Evolutionary conservation across 2,888 invertebrate genomes (phyloP).

Genomic region (Dorcus hopei): DNA sequence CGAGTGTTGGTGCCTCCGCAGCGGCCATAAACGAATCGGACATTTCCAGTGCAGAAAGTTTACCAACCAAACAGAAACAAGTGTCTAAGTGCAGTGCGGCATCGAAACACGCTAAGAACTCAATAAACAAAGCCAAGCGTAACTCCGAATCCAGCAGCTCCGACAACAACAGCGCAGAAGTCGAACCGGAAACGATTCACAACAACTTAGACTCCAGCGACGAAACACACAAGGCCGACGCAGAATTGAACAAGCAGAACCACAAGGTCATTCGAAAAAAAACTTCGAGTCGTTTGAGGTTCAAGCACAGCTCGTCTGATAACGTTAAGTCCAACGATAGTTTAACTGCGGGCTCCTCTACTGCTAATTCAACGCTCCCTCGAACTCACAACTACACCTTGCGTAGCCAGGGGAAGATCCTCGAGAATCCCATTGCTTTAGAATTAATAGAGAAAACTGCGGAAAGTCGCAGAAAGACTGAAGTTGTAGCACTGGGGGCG

Average conservation of each 20-base stretch:
- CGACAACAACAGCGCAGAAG: background rate
- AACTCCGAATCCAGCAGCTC: slow-evolving; percentile 2
- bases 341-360: slow-evolving; percentile 1
- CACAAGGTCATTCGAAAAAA: slow-evolving; percentile 11
- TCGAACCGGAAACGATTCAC: background rate
- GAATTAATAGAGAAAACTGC: slow-evolving; percentile 34
- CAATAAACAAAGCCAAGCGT: slow-evolving; percentile 4
- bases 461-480: slow-evolving; percentile 41
- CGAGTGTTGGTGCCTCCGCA: slow-evolving; percentile 17
- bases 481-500: slow-evolving; percentile 57
- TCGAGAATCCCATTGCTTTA: slow-evolving; percentile 23
- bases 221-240: slow-evolving; percentile 8
- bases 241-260: slow-evolving; percentile 11
- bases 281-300: slow-evolving; percentile 10
- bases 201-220: background rate
- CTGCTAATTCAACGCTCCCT: slow-evolving; percentile 1
- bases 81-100: slow-evolving; percentile 3
- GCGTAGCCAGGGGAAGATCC: slow-evolving; percentile 45
- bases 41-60: slow-evolving; percentile 16
- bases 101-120: slow-evolving; percentile 7
- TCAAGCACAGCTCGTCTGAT: slow-evolving; percentile 5
- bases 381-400: slow-evolving; percentile 45
- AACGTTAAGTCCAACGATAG: slow-evolving; percentile 2
- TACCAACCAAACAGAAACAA: slow-evolving; percentile 15
- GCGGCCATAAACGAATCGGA: slow-evolving; percentile 15